Evolutionary conservation across 2,797 vertebrate genomes (phyloP).

Genomic region (Peromyscus aztecus): DNA sequence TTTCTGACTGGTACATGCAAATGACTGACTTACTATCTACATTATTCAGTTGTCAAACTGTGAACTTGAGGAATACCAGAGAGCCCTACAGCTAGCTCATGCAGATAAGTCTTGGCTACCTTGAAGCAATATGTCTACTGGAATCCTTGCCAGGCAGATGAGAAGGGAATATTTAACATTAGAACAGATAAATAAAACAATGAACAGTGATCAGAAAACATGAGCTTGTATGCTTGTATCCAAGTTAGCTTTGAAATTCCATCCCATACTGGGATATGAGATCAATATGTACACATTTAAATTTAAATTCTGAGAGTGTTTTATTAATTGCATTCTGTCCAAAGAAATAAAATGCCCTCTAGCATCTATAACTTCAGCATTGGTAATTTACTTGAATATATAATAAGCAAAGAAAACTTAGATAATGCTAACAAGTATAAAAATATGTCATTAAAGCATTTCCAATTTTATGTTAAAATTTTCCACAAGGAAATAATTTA

Average conservation of each 20-base stretch:
- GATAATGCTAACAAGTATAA: not conserved
- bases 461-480: not conserved
- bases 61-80: not conserved
- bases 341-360: not conserved
- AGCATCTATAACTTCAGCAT: not conserved
- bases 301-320: not conserved
- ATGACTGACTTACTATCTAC: not conserved
- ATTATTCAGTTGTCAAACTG: not conserved
- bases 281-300: not conserved
- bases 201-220: not conserved
- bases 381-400: not conserved
- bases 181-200: not conserved
- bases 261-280: not conserved
- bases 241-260: slow-evolving; percentile 21
- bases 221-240: not conserved
- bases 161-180: not conserved
- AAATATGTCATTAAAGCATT: not conserved
- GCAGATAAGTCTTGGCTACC: not conserved
- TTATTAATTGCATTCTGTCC: not conserved
- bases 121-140: not conserved
- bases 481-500: not conserved
- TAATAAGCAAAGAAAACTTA: not conserved
- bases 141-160: not conserved
- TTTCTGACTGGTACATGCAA: not conserved
- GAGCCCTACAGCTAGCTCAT: not conserved